Evolutionary conservation across 2,888 invertebrate species (phyloP).

Genomic region (Helobdella robusta): DNA sequence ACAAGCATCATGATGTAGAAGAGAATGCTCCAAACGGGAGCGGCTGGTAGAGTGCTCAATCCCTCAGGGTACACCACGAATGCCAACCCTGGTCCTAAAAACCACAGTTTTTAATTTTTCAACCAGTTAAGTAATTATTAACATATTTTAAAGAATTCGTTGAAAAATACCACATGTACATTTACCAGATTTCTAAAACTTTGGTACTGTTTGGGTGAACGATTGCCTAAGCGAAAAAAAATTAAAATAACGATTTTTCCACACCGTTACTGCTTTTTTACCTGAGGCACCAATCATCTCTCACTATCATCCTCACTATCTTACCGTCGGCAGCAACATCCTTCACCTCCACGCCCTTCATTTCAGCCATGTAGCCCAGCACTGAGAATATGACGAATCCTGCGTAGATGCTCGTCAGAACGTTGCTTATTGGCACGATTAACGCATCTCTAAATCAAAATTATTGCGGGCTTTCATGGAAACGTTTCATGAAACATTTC

Average conservation of each 20-base stretch:
- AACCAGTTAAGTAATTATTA: neutral
- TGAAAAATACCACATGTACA: neutral
- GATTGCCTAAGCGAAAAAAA: too few relatives aligned
- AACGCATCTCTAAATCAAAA: conserved; percentile 40
- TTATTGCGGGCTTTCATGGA: too few relatives aligned
- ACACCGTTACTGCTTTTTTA: too few relatives aligned
- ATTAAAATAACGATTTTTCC: too few relatives aligned
- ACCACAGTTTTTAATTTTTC: conserved; percentile 43
- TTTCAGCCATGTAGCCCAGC: conserved; percentile 54
- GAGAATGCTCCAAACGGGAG: conserved; percentile 47
- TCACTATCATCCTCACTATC: neutral
- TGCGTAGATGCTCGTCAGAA: conserved; percentile 40
- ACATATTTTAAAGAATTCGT: neutral
- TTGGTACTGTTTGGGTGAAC: too few relatives aligned
- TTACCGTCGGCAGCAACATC: conserved; percentile 38
- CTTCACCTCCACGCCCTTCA: conserved; percentile 35
- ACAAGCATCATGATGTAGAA: conserved; percentile 50
- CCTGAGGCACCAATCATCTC: neutral
- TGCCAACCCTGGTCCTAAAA: conserved; percentile 43
- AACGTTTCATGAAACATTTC: neutral
- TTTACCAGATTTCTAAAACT: too few relatives aligned
- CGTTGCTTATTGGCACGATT: conserved; percentile 40
- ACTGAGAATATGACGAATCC: conserved; percentile 41
- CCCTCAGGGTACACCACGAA: conserved; percentile 16
- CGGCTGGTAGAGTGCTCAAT: conserved; percentile 40